A percentile compares a stretch with the other conserved stretches of the same genome.
phyloP scores from a whole-genome alignment of 2,888 invertebrate species.

The Xanthostigma xanthostigma region DNA sequence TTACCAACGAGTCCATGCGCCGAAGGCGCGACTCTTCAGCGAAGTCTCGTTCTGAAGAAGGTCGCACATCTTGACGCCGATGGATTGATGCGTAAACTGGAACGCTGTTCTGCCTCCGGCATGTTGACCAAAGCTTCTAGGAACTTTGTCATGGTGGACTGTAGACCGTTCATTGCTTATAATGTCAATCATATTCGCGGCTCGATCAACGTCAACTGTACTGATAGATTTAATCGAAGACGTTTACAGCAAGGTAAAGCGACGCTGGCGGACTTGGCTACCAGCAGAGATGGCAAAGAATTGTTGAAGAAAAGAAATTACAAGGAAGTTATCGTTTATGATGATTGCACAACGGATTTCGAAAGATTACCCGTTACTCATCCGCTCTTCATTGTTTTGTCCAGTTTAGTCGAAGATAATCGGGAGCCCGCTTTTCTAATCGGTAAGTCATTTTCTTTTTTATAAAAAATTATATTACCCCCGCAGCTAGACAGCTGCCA shows the following conservation, averaged over 20 bases:
- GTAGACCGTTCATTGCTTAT: conserved; percentile 53
- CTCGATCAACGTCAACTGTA: conserved; percentile 55
- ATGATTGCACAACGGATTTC: conserved; percentile 48
- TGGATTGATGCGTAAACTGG: conserved; percentile 32
- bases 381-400: conserved; percentile 47
- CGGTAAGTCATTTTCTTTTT: conserved; percentile 38
- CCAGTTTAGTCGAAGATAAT: conserved; percentile 50
- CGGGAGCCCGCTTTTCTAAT: conserved; percentile 47
- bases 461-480: not conserved
- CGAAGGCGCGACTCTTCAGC: conserved; percentile 35
- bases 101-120: conserved; percentile 17
- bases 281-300: conserved; percentile 46
- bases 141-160: conserved; percentile 41
- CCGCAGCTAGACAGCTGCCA: no score
- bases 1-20: conserved; percentile 37
- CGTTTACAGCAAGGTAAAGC: conserved; percentile 51
- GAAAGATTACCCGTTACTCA: conserved; percentile 40
- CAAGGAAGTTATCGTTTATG: conserved; percentile 52
- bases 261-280: conserved; percentile 46
- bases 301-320: conserved; percentile 34
- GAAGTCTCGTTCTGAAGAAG: conserved; percentile 33
- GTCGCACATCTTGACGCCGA: conserved; percentile 35
- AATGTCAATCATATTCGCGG: conserved; percentile 53
- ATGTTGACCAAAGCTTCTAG: conserved; percentile 13
- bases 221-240: conserved; percentile 50